These are phyloP conservation scores for Podarcis cretensis DNA, from an alignment of 2,113 vertebrate species.

Conservation along the genomic window DNA sequence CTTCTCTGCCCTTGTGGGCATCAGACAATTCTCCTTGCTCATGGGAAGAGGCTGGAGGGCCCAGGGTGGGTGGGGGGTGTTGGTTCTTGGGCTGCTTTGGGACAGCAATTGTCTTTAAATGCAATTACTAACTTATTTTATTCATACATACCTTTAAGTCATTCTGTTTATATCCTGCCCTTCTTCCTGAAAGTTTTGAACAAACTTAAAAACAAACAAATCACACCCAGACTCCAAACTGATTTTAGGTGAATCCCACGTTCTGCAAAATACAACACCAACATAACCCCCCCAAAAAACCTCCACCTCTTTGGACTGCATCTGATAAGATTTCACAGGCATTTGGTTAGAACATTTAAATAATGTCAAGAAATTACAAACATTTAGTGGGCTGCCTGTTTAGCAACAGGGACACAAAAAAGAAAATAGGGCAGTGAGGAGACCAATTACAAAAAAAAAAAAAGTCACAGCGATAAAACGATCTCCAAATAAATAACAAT, in stretches of 20 bases:
- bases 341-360: neutral
- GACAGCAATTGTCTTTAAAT: neutral
- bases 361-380: neutral
- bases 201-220: neutral
- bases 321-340: neutral
- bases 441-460: neutral
- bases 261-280: neutral
- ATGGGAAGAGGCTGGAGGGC: conserved; percentile 22
- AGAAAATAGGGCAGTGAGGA: neutral
- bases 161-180: too few relatives aligned
- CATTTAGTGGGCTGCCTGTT: neutral
- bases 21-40: conserved; percentile 32
- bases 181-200: neutral
- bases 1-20: conserved; percentile 22
- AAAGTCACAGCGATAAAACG: neutral
- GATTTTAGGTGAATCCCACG: neutral
- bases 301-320: neutral
- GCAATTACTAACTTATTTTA: too few relatives aligned
- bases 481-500: neutral
- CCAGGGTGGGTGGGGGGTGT: too few relatives aligned
- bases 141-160: too few relatives aligned
- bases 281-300: too few relatives aligned
- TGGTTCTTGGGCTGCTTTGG: neutral
- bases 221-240: neutral
- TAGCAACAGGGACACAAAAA: neutral